phyloP scores from a whole-genome alignment of 2,888 invertebrate genomes.

The Trichogramma dendrolimi region DNA sequence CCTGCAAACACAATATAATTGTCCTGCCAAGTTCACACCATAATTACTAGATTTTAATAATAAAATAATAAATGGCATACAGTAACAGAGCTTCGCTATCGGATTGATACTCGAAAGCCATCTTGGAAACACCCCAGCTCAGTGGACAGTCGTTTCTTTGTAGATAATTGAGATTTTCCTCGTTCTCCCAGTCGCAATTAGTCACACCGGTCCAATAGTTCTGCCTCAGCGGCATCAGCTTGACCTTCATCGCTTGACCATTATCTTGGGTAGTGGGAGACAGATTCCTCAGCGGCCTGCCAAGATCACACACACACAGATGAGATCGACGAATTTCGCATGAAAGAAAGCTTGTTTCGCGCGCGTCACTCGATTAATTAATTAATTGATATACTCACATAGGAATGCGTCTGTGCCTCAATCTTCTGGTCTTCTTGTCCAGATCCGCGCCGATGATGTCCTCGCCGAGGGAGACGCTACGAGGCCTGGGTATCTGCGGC shows the following conservation, averaged over 20 bases:
- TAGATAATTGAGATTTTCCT: slow-evolving; percentile 24
- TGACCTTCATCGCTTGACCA: slow-evolving; percentile 61
- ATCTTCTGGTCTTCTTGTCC: slow-evolving; percentile 31
- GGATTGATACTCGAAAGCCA: slow-evolving; percentile 57
- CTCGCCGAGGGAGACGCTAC: slow-evolving; percentile 42
- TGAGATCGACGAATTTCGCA: slow-evolving; percentile 2
- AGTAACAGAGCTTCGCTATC: slow-evolving; percentile 60
- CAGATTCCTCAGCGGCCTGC: slow-evolving; percentile 39
- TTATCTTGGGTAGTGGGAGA: slow-evolving; percentile 38
- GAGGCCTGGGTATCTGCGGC: slow-evolving; percentile 39
- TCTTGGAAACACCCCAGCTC: slow-evolving; percentile 65
- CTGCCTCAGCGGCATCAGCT: slow-evolving; percentile 65
- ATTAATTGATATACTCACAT: slow-evolving; percentile 29
- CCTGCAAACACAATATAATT: slow-evolving; percentile 45
- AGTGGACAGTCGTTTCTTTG: slow-evolving; percentile 53
- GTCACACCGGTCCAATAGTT: slow-evolving; percentile 69
- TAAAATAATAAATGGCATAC: slow-evolving; percentile 46
- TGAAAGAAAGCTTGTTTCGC: no score
- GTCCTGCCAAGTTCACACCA: neutral
- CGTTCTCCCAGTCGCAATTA: slow-evolving; percentile 44
- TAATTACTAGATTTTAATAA: slow-evolving; percentile 5
- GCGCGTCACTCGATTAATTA: neutral
- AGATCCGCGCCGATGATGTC: slow-evolving; percentile 30
- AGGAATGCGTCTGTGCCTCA: slow-evolving; percentile 36
- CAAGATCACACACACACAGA: slow-evolving; percentile 3